Evolutionary conservation across 2,888 invertebrate genomes (phyloP), one percentile per base, ranked within the genome.

Genomic region (Pyralis farinalis): DNA sequence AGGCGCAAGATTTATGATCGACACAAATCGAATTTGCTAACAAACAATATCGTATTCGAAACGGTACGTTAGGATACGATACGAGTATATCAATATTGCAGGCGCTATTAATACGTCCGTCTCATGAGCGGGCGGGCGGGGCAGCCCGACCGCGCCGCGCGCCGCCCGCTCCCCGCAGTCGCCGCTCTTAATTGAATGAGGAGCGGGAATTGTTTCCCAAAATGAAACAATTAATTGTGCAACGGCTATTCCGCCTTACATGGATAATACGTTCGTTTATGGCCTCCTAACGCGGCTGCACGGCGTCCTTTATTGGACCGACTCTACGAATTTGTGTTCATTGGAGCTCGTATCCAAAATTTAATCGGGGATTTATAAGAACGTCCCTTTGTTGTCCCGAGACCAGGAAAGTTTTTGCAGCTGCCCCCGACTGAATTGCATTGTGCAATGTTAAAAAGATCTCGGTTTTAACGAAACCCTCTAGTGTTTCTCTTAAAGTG

Each of bases 171-270:
- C 70, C 76, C 78, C 76, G 69, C 74, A 71, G 78, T 82, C 88
- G 87, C 84, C 87, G 83, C 87, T 87, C 87, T 86, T 88, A 88
- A 88, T 88, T 88, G 88, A 88, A 88, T 88, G 88, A 88, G 88
- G 87, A 88, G 87, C 86, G 87, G 87, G 86, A 88, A 88, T 87
- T 88, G 88, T 88, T 87, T 88, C 88, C 88, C 87, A 87, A 88
- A 88, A 88, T 88, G 87, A 88, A 88, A 88, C 88, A 88, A 88
- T 88, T 88, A 88, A 88, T 88, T 88, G 88, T 88, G 88, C 87
- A 88, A 88, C 87, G 88, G 88, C 87, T 86, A 88, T 88, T 85
- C 78, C 85, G 88, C 86, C 88, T 88, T 88, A 88, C 87, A 88
- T 88, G 88, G 88, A 87, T 88, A 88, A 88, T 87, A 86, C 86